These are phyloP conservation scores for Pygoscelis adeliae DNA, from an alignment of 2,113 vertebrate genomes.

Conservation along the genomic window DNA sequence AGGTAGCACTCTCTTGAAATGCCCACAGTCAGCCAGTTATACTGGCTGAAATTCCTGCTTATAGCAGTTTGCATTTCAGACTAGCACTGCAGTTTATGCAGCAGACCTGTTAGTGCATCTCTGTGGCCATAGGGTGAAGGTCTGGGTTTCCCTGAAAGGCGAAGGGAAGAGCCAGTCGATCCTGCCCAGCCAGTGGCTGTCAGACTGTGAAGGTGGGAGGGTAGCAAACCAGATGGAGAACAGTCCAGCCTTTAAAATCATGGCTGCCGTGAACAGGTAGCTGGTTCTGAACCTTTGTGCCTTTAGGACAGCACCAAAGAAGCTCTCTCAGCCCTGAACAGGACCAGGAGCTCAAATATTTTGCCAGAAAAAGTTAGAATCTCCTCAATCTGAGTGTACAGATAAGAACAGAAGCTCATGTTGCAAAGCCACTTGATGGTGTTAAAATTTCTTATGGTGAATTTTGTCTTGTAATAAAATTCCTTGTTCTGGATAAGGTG, in stretches of 20 bases:
- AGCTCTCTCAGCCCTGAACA: neutral
- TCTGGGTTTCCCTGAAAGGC: conserved; percentile 5
- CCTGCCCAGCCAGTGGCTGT: conserved; percentile 32
- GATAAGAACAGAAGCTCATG: neutral
- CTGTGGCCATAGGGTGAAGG: conserved; percentile 23
- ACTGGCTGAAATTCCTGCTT: neutral
- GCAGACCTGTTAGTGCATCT: conserved; percentile 10
- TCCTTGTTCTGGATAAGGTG: neutral
- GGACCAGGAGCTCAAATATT: neutral
- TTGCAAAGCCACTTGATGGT: neutral
- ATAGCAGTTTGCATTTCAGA: conserved; percentile 14
- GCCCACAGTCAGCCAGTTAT: neutral
- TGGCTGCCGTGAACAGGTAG: neutral
- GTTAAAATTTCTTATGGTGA: neutral
- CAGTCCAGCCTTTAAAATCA: neutral
- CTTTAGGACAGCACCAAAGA: neutral
- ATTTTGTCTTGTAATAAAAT: neutral
- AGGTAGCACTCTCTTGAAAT: neutral
- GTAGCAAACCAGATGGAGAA: neutral
- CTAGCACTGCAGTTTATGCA: neutral
- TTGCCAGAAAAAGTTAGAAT: neutral
- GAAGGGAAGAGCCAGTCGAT: conserved; percentile 31
- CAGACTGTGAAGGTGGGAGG: neutral
- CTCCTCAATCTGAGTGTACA: neutral
- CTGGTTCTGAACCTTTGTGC: neutral